These are phyloP conservation scores for Ornithorhynchus anatinus DNA, from an alignment of 2,113 vertebrate genomes.

Conservation along the genomic window DNA sequence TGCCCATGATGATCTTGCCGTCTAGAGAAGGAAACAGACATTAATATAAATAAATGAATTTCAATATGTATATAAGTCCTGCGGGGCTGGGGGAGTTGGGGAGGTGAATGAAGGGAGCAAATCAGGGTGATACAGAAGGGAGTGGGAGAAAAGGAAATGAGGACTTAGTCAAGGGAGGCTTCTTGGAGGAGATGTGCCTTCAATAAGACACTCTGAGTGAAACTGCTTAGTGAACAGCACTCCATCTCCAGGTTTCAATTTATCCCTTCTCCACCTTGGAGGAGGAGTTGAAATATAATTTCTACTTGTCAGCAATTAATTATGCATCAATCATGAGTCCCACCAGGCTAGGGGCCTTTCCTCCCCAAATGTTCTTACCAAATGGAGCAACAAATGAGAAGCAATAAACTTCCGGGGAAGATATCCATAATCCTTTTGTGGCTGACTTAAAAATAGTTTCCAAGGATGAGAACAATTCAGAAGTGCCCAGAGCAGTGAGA, in stretches of 20 bases:
- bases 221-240: constrained; percentile 20
- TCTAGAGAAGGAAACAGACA: too few relatives aligned
- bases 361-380: constrained; percentile 25
- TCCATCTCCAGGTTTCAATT: constrained; percentile 33
- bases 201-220: constrained; percentile 28
- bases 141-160: too few relatives aligned
- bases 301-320: constrained; percentile 13
- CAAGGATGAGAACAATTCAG: background rate
- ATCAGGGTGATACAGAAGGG: too few relatives aligned
- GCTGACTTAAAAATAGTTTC: background rate
- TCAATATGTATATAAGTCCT: too few relatives aligned
- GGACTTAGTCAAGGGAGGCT: too few relatives aligned
- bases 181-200: too few relatives aligned
- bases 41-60: too few relatives aligned
- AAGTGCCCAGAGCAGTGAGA: background rate
- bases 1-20: too few relatives aligned
- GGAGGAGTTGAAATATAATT: constrained; percentile 26
- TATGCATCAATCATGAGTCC: constrained; percentile 33
- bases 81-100: too few relatives aligned
- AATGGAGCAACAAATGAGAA: background rate
- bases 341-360: background rate
- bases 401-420: constrained; percentile 15
- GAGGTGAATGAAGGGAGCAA: too few relatives aligned
- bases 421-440: background rate
- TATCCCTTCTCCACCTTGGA: constrained; percentile 38